These are phyloP conservation scores for Argynnis bischoffii DNA, from an alignment of 2,888 invertebrate species.

Conservation along the genomic window DNA sequence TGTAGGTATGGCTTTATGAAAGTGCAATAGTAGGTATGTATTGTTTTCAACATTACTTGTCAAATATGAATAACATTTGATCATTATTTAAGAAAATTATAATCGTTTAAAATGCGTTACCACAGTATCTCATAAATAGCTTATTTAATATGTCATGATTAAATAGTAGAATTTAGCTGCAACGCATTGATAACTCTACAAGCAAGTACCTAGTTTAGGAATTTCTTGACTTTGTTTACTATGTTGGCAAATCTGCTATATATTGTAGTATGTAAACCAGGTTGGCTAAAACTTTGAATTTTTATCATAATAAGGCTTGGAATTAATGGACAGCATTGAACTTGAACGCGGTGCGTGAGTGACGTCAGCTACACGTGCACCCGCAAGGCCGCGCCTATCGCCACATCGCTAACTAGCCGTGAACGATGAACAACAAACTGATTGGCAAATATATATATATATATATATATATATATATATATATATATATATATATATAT, in stretches of 20 bases:
- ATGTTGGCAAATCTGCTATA: not conserved
- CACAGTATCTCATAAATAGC: not conserved
- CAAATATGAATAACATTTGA: no score
- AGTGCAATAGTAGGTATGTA: no score
- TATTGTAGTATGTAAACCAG: not conserved
- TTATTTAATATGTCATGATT: not conserved
- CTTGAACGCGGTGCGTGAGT: slow-evolving; percentile 73
- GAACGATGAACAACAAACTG: slow-evolving; percentile 42
- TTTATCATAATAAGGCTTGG: slow-evolving; percentile 28
- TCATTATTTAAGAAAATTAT: no score
- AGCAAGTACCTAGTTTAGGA: no score
- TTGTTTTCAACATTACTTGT: no score
- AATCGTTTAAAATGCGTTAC: no score
- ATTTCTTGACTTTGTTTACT: no score
- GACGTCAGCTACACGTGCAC: slow-evolving; percentile 65
- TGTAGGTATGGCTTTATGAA: no score
- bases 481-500: no score
- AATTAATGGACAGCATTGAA: slow-evolving; percentile 68
- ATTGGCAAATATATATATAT: slow-evolving; percentile 26
- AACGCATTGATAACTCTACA: not conserved
- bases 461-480: slow-evolving; percentile 26
- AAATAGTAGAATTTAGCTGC: not conserved
- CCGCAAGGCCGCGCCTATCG: slow-evolving; percentile 63
- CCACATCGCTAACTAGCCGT: slow-evolving; percentile 49
- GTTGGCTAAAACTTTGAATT: slow-evolving; percentile 28